phyloP scores from a whole-genome alignment of 2,113 vertebrate species.

The Arothron firmamentum region DNA sequence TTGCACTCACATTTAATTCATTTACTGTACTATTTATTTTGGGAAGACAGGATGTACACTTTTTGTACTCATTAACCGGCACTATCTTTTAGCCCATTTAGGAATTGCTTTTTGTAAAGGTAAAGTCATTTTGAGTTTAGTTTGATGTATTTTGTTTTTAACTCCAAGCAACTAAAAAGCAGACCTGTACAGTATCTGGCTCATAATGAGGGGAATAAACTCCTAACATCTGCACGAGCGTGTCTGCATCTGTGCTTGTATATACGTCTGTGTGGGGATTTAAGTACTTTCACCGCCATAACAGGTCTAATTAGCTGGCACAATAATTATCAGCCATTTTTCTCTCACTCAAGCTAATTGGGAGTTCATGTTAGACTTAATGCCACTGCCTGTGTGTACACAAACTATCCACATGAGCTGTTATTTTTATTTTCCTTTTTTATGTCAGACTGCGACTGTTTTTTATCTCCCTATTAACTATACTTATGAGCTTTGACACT shows the following conservation, averaged over 20 bases:
- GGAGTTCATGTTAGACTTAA: constrained; percentile 63
- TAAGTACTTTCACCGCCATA: constrained; percentile 67
- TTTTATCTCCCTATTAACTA: constrained; percentile 63
- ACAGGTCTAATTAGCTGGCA: constrained; percentile 66
- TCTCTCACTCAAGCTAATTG: constrained; percentile 61
- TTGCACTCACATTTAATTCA: not conserved
- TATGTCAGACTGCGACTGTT: constrained; percentile 57
- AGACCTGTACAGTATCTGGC: constrained; percentile 63
- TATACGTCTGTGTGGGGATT: constrained; percentile 56
- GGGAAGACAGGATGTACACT: not conserved
- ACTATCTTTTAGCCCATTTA: constrained; percentile 7
- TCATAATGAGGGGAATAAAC: constrained; percentile 69
- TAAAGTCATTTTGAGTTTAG: constrained; percentile 49
- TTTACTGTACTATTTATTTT: no score
- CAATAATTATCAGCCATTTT: constrained; percentile 73
- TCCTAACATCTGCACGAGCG: constrained; percentile 61
- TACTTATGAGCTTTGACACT: constrained; percentile 59
- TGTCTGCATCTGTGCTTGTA: constrained; percentile 46
- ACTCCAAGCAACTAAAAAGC: constrained; percentile 58
- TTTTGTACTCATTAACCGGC: constrained; percentile 7
- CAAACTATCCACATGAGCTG: constrained; percentile 46
- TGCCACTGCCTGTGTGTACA: constrained; percentile 31
- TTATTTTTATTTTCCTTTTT: constrained; percentile 56
- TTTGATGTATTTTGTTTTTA: constrained; percentile 55
- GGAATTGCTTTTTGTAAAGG: constrained; percentile 25